Evolutionary conservation across 2,113 vertebrate genomes (phyloP).

Genomic region (Oxygymnocypris stewartii): DNA sequence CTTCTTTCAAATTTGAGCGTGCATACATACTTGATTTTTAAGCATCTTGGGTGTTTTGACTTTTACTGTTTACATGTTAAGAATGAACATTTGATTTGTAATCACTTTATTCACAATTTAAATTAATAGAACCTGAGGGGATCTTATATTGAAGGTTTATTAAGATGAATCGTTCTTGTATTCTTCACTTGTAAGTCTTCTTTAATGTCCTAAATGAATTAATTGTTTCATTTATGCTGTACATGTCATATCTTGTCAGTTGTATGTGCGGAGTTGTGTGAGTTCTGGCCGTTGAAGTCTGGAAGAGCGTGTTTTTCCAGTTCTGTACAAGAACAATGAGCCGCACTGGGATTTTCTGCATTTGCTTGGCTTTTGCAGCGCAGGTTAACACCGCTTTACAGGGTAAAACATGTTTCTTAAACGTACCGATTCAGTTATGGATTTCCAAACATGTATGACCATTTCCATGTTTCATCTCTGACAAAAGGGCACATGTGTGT

Average conservation of each 20-base stretch:
- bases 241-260: background rate
- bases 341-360: constrained; percentile 14
- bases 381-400: background rate
- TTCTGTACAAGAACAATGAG: constrained; percentile 20
- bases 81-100: background rate
- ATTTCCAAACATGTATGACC: background rate
- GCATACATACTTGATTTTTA: background rate
- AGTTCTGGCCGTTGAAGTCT: background rate
- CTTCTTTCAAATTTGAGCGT: background rate
- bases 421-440: background rate
- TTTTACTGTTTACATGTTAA: background rate
- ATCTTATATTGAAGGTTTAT: background rate
- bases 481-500: constrained; percentile 46
- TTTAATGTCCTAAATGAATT: background rate
- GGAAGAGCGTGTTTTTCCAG: background rate
- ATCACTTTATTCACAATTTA: background rate
- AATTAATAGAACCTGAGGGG: background rate
- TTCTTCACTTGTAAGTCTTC: background rate
- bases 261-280: background rate
- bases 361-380: constrained; percentile 29
- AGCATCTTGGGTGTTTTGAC: background rate
- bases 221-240: background rate
- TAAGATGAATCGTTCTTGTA: background rate
- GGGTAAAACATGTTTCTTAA: constrained; percentile 7
- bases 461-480: background rate